Conservation (phyloP, 2,797 vertebrate species). For the Xiphorhynchus erythropygius region DNA sequence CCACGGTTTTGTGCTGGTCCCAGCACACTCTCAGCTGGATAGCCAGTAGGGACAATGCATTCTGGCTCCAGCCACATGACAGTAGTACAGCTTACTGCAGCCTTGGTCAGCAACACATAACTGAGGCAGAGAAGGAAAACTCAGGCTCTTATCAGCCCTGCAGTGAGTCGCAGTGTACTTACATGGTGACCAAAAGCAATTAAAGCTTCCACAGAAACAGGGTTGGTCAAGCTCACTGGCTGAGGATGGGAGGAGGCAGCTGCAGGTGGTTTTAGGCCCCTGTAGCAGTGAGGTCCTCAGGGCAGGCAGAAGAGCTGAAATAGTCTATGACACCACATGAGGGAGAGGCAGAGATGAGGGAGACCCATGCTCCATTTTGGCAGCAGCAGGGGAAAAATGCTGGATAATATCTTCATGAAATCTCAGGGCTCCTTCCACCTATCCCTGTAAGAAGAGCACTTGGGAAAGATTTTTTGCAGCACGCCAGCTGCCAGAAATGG, state of each 20-base stretch:
- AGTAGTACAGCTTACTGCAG: background rate
- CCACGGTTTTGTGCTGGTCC: accelerated
- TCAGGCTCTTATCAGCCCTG: background rate
- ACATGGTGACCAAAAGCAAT: background rate
- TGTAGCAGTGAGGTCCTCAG: background rate
- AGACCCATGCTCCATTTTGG: background rate
- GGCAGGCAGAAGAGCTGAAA: background rate
- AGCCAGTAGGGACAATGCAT: no score
- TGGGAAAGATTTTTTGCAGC: slow-evolving; percentile 27
- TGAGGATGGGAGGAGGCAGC: background rate
- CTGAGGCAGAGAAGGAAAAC: background rate
- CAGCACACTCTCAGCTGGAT: background rate
- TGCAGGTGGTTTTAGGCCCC: background rate
- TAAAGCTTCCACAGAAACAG: background rate
- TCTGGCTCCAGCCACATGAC: background rate
- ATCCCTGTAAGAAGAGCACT: background rate
- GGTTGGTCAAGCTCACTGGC: accelerated
- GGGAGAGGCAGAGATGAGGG: background rate
- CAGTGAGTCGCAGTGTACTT: background rate
- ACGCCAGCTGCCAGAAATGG: slow-evolving; percentile 42
- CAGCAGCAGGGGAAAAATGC: background rate
- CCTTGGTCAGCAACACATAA: background rate
- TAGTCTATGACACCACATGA: accelerated
- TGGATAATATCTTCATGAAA: background rate
- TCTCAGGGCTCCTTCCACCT: background rate